These are phyloP conservation scores for Amaurobius ferox DNA, from an alignment of 2,888 invertebrate genomes.

Conservation along the genomic window DNA sequence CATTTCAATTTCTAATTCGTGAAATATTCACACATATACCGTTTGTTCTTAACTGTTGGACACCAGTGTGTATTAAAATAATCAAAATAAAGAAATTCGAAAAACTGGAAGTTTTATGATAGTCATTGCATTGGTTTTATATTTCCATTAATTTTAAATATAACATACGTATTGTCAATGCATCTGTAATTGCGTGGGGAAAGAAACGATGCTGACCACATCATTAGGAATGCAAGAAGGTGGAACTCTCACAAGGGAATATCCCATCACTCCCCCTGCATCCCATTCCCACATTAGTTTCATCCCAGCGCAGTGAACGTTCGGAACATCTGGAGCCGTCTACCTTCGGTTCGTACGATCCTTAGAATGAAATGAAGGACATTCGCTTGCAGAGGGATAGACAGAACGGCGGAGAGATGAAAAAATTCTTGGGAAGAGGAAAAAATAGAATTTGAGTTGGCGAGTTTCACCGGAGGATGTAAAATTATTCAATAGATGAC, in stretches of 20 bases:
- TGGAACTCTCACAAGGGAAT: slow-evolving; percentile 33
- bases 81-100: too few relatives aligned
- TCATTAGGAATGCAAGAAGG: slow-evolving; percentile 65
- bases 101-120: too few relatives aligned
- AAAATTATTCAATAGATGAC: slow-evolving; percentile 66
- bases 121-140: too few relatives aligned
- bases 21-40: too few relatives aligned
- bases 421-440: slow-evolving; percentile 7
- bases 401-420: background rate
- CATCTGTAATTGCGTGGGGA: too few relatives aligned
- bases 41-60: too few relatives aligned
- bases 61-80: too few relatives aligned
- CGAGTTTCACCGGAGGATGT: too few relatives aligned
- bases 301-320: slow-evolving; percentile 16
- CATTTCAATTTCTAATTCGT: too few relatives aligned
- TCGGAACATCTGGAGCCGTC: slow-evolving; percentile 54
- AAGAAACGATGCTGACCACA: slow-evolving; percentile 40
- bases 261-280: slow-evolving; percentile 9
- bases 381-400: slow-evolving; percentile 11
- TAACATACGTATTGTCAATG: too few relatives aligned
- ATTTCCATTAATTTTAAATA: too few relatives aligned
- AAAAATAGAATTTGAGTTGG: slow-evolving; percentile 39
- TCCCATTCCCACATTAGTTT: slow-evolving; percentile 4
- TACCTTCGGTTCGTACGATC: slow-evolving; percentile 6
- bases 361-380: slow-evolving; percentile 37